Conservation (phyloP, 2,888 invertebrate genomes). For the Seira ritae region DNA sequence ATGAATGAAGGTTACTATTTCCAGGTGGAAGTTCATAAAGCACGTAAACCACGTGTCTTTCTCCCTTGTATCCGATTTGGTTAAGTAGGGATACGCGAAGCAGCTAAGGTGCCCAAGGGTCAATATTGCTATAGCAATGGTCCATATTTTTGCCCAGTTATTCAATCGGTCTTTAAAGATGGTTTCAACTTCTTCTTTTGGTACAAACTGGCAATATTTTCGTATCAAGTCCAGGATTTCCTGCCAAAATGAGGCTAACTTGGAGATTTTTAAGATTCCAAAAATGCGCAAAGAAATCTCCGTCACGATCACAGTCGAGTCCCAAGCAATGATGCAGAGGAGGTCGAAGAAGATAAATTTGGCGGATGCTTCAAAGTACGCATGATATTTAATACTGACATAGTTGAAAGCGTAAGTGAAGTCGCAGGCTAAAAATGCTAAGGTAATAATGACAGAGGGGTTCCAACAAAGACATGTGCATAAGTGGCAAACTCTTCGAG, state of each 20-base stretch:
- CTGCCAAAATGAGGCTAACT: slow-evolving; percentile 22
- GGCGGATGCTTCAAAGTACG: background rate
- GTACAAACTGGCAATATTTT: slow-evolving; percentile 13
- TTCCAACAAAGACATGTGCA: slow-evolving; percentile 15
- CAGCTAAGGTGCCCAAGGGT: background rate
- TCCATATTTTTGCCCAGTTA: slow-evolving; percentile 25
- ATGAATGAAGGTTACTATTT: background rate
- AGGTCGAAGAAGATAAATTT: background rate
- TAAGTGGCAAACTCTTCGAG: too few relatives aligned
- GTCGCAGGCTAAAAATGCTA: background rate
- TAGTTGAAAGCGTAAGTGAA: background rate
- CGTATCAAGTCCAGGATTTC: slow-evolving; percentile 8
- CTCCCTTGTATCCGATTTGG: background rate
- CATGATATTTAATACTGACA: slow-evolving; percentile 3
- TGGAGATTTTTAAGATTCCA: slow-evolving; percentile 6
- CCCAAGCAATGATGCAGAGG: slow-evolving; percentile 21
- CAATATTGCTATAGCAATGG: background rate
- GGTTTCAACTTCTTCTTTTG: background rate
- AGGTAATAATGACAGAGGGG: background rate
- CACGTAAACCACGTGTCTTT: slow-evolving; percentile 12
- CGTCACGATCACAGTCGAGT: background rate
- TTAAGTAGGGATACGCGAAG: background rate
- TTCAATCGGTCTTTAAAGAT: background rate
- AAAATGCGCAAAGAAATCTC: background rate
- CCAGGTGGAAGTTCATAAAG: slow-evolving; percentile 42